Evolutionary conservation across 2,888 invertebrate genomes (phyloP), one percentile per base, ranked within the genome.

Genomic region (Bibio marci): DNA sequence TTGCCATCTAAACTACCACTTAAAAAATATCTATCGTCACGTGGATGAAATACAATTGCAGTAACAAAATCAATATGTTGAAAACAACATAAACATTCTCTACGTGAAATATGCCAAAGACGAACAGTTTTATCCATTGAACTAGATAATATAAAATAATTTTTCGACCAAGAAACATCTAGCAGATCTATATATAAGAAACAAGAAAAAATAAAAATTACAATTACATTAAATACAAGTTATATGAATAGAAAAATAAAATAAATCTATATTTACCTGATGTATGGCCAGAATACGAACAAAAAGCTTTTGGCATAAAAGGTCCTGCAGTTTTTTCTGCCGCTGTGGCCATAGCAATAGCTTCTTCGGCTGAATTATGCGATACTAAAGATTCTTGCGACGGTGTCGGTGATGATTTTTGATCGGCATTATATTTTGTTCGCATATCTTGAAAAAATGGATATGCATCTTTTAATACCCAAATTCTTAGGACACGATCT

Each of bases 41-140:
- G 69, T 2, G 98, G 98, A 64, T 98, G 94, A 61, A 98, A 98
- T 39, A 90, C 95, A 50, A 98, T 95, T 1, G 97, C 94, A 1
- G 98, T 97, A 39, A 98, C 97, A 59, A 97, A 97, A 64, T 98
- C 97, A 46, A 95, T 92, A 57, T 98, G 98, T 57, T 97, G 95
- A 64, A 98, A 98, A 56, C 94, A 94, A 57, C 97, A 98, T 1
- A 98, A 71, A 56, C 98, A 98, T 60, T 98, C 97, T 51, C 87
- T 82, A 28, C 97, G 69, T 1, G 94, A 92, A 44, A 97, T 88
- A 59, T 98, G 97, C 97, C 98, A 98, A 43, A 98, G 64, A 36
- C 90, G 69, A 3, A 97, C 97, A 0, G 97, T 98, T 59, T 95
- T 92, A 58, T 97, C 95, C 94, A 95, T 95, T 3, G 92, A 94